Evolutionary conservation across 2,797 vertebrate genomes (phyloP), one percentile per base, ranked within the genome.

Genomic region (Salmo trutta): DNA sequence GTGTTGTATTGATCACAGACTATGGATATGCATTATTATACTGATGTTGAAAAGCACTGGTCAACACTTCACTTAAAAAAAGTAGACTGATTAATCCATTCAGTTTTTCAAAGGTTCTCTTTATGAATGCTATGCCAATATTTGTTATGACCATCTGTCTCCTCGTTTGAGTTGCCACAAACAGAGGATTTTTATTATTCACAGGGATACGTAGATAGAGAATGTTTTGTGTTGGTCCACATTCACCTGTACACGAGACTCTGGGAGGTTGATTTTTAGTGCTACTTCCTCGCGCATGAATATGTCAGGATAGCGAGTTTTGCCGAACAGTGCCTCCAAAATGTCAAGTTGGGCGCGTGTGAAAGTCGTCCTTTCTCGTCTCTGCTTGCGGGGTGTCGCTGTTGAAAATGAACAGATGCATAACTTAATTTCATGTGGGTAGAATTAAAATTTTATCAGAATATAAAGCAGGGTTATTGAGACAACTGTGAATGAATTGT

Each of bases 281-380:
- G 97, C 98, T 89, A 99, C 98, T 83, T 99, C 98, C 87, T 99
- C 98, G 47, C 98, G 92, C 98, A 99, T 99, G 93, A 99, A 99
- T 93, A 99, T 99, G 85, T 99, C 98, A 47, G 98, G 98, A 86
- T 99, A 99, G 51, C 98, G 96, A 72, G 98, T 99, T 94, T 99
- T 99, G 88, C 94, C 97, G 80, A 99, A 99, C 71, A 99, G 95
- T 54, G 97, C 95, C 91, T 99, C 98, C 92, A 99, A 90, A 83
- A 99, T 93, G 3, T 99, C 98, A 52, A 99, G 95, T 91, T 99
- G 98, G 2, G 97, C 97, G 77, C 97, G 95, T 79, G 98, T 98
- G 88, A 99, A 99, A 76, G 98, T 99, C 64, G 97, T 99, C 88
- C 98, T 94, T 86, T 99, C 98, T 85, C 98, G 92, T 85, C 98